Base-by-base conservation (phyloP, 2,113 vertebrate species). In the Ophthalmolycus amberensis region DNA sequence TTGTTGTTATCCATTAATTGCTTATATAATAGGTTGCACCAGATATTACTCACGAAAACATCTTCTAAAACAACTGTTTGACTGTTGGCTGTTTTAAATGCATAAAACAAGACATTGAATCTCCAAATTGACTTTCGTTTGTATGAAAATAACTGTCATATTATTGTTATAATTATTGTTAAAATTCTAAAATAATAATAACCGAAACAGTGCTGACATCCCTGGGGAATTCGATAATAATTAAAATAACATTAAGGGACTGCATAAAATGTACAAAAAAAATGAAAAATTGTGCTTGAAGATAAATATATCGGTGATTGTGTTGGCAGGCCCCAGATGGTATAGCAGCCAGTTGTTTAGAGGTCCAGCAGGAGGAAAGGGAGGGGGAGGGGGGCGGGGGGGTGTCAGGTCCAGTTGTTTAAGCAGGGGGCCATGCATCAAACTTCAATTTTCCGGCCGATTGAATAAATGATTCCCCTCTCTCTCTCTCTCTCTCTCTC, bases 401-500 rank as follows among this genome's bases (percentile, higher is more conserved):
- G 0, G 27, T 10, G 54, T 48, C 50, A 67, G 72, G 77, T 79
- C 67, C 64, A 63, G 29, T 77, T 70, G 77, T 77, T 74, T 80
- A 80, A 62, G 34, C 58, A 63, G 48, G 52, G 44, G 58, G 29
- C 12, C 60, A 75, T 77, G 77, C 74, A 82, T 81, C 75, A 70
- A 81, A 84, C 75, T 79, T 76, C 70, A 72, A 84, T 87, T 84
- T 89, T 84, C 71, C 52, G 52, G 62, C 50, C 32, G 63, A 86
- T 56, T 84, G 63, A 84, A 73, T 84, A 79, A 84, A 84, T 75
- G 70, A 71, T 79, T 54, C 25, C 25, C 25, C 25, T 25, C 25
- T 25, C 25, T 25, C 25, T 25, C 25, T 25, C 3, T 8, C 34
- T 59, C 46, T 65, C 34, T 59, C 46, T 70, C 6, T 29, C 15